Percentiles rank a stretch among this genome's conserved stretches.
These are phyloP conservation scores for Dicrostonyx torquatus DNA, from an alignment of 2,797 vertebrate genomes.

Conservation along the genomic window DNA sequence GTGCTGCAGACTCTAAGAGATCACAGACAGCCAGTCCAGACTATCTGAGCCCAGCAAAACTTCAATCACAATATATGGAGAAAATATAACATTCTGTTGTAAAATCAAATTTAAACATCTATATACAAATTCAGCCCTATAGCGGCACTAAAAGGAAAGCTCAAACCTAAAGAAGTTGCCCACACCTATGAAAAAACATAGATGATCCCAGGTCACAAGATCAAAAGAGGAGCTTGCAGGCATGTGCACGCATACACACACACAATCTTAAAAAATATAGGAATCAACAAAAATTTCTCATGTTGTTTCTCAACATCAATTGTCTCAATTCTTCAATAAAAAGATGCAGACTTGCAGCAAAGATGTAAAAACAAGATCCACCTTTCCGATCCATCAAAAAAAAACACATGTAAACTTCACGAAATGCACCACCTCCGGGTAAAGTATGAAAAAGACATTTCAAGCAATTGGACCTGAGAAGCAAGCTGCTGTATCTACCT, in stretches of 20 bases:
- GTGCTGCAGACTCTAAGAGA: neutral
- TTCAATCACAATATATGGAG: neutral
- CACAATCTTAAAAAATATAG: neutral
- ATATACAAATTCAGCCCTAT: neutral
- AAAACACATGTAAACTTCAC: neutral
- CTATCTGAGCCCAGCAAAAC: neutral
- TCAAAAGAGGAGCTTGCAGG: neutral
- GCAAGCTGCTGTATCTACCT: neutral
- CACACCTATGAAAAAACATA: neutral
- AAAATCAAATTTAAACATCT: neutral
- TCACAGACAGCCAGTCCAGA: neutral
- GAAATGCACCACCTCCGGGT: neutral
- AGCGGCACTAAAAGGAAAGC: neutral
- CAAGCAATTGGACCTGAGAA: neutral
- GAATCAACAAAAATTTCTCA: neutral
- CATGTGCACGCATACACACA: neutral
- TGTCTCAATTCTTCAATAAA: neutral
- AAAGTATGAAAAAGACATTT: neutral
- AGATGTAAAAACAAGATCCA: neutral
- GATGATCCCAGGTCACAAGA: neutral
- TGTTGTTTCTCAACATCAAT: neutral
- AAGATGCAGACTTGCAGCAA: neutral
- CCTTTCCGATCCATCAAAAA: neutral
- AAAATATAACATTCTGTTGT: neutral
- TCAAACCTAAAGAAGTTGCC: neutral